Percentiles rank a stretch among this genome's conserved stretches.
phyloP scores from a whole-genome alignment of 1,140 invertebrate species.

The Leptoteleia sp. region DNA sequence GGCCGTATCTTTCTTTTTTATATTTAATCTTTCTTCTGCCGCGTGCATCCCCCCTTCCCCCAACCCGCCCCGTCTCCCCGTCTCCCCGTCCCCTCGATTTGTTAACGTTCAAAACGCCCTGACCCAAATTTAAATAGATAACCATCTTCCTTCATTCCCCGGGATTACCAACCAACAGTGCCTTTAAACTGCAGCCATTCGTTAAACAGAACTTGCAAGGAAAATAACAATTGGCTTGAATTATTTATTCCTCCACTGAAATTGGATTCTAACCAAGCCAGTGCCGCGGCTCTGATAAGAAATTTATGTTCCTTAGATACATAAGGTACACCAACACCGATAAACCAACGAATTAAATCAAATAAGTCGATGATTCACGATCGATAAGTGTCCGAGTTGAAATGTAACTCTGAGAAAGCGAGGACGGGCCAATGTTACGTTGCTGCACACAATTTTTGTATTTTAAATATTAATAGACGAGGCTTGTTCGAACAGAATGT shows the following conservation, averaged over 20 bases:
- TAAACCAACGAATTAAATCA: slow-evolving; percentile 29
- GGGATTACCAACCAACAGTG: slow-evolving; percentile 14
- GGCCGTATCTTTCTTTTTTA: background rate
- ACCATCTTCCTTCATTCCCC: slow-evolving; percentile 20
- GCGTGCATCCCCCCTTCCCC: too few species aligned
- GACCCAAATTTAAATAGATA: slow-evolving; percentile 30
- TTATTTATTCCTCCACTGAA: slow-evolving; percentile 43
- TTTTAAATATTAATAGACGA: too few species aligned
- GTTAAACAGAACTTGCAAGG: slow-evolving; percentile 31
- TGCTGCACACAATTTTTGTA: too few species aligned
- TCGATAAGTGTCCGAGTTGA: slow-evolving; percentile 14
- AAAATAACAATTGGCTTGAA: slow-evolving; percentile 44
- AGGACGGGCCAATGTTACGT: too few species aligned
- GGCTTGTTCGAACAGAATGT: background rate
- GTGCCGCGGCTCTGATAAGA: slow-evolving; percentile 21
- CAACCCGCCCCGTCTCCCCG: too few species aligned
- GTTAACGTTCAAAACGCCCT: background rate
- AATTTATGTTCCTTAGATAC: slow-evolving; percentile 24
- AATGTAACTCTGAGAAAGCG: slow-evolving; percentile 5
- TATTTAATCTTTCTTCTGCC: slow-evolving; percentile 12
- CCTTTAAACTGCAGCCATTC: slow-evolving; percentile 9
- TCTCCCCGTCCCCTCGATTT: too few species aligned
- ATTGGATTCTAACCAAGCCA: slow-evolving; percentile 20
- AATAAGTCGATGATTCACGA: slow-evolving; percentile 18
- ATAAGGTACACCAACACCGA: slow-evolving; percentile 17